phyloP scores from a whole-genome alignment of 1,140 invertebrate genomes.

The Acyrthosiphon pisum region DNA sequence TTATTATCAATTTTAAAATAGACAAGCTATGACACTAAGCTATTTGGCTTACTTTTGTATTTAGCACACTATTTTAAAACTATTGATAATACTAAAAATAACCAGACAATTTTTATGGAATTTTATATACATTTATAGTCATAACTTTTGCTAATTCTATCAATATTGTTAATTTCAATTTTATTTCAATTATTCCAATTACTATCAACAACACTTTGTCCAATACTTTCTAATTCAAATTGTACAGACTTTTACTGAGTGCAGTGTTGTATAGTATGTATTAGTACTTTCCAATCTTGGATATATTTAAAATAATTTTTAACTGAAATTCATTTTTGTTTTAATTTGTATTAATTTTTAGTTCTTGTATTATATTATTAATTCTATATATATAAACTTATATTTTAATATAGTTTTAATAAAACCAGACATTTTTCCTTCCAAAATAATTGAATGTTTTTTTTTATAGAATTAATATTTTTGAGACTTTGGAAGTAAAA shows the following conservation, averaged over 20 bases:
- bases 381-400: neutral
- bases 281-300: neutral
- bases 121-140: too few species aligned
- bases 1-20: neutral
- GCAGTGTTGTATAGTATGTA: conserved; percentile 8
- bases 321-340: neutral
- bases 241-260: neutral
- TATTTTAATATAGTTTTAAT: conserved; percentile 36
- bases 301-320: neutral
- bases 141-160: too few species aligned
- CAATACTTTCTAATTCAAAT: neutral
- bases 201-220: neutral
- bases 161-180: neutral
- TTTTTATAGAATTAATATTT: conserved; percentile 36
- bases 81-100: too few species aligned
- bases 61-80: too few species aligned
- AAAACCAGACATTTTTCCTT: conserved; percentile 27
- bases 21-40: too few species aligned
- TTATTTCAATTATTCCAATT: neutral
- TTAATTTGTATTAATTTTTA: conserved; percentile 30
- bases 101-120: too few species aligned
- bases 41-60: too few species aligned
- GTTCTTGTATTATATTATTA: conserved; percentile 13
- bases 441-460: neutral
- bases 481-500: conserved; percentile 6